Conservation (phyloP, 1,140 invertebrate species). For the Brachionus rubens region DNA sequence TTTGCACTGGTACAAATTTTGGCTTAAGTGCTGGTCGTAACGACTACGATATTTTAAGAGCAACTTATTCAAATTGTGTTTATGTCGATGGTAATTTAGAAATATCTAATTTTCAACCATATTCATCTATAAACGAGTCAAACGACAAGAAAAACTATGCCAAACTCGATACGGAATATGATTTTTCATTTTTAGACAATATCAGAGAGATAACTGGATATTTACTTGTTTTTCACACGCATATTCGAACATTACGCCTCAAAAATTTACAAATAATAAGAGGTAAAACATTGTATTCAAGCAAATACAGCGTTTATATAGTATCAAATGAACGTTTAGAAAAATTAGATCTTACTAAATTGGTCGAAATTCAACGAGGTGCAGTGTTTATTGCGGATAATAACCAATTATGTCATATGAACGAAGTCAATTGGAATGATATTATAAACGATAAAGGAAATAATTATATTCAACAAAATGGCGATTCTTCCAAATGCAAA, state of each 20-base stretch:
- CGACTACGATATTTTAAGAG: background rate
- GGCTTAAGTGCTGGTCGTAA: background rate
- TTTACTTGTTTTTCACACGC: background rate
- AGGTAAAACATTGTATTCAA: slow-evolving; percentile 7
- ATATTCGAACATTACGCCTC: background rate
- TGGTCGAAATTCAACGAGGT: slow-evolving; percentile 5
- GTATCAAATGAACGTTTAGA: slow-evolving; percentile 24
- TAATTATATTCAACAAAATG: background rate
- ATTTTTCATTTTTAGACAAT: slow-evolving; percentile 43
- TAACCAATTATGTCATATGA: background rate
- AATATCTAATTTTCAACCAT: slow-evolving; percentile 40
- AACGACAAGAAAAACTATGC: background rate
- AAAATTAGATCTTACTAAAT: slow-evolving; percentile 19
- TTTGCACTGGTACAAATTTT: slow-evolving; percentile 9
- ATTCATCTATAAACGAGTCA: too few relatives aligned
- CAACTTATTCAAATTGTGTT: background rate
- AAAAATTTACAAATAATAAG: slow-evolving; percentile 23
- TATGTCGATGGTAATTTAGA: slow-evolving; percentile 40
- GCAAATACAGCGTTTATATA: slow-evolving; percentile 9
- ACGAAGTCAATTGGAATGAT: slow-evolving; percentile 40
- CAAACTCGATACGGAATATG: background rate
- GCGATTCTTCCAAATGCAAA: background rate
- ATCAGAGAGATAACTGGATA: slow-evolving; percentile 34
- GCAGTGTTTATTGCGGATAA: background rate
- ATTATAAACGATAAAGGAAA: background rate